Percentiles rank a stretch among this genome's conserved stretches.
Conservation (phyloP, 64 coral and sea anemone genomes). For the Hydrozoanthus tunicans region DNA sequence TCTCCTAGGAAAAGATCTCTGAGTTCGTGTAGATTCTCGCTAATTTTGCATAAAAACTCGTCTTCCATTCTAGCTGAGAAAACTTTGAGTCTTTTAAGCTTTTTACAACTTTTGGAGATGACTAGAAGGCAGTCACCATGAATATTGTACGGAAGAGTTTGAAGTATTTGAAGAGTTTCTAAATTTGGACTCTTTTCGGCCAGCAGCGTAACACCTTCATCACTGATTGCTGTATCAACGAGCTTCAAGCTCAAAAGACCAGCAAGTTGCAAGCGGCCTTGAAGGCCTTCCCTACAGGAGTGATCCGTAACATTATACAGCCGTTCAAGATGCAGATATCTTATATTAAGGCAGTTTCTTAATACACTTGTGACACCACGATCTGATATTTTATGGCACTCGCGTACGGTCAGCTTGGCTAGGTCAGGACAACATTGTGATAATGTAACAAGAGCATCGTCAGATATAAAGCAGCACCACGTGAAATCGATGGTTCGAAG, state of each 20-base stretch:
- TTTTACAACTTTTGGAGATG: constrained; percentile 65
- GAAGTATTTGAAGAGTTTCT: constrained; percentile 48
- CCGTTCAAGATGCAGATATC: constrained; percentile 59
- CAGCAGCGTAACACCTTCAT: constrained; percentile 63
- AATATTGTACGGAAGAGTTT: constrained; percentile 66
- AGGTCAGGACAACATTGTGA: constrained; percentile 59
- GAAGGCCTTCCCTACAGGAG: constrained; percentile 32
- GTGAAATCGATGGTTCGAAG: constrained; percentile 71
- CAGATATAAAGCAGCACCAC: constrained; percentile 85
- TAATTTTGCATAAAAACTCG: constrained; percentile 57
- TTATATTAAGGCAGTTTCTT: constrained; percentile 56
- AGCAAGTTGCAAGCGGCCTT: constrained; percentile 28
- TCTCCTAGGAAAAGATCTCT: constrained; percentile 68
- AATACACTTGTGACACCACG: constrained; percentile 62
- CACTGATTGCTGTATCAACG: constrained; percentile 74
- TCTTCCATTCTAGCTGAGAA: constrained; percentile 79
- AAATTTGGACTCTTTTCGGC: constrained; percentile 71
- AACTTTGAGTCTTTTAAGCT: constrained; percentile 59
- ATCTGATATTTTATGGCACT: constrained; percentile 84
- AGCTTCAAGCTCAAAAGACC: constrained; percentile 56
- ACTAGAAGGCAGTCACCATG: constrained; percentile 57
- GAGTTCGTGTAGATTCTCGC: constrained; percentile 57
- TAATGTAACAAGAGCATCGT: constrained; percentile 62
- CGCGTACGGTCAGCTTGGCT: constrained; percentile 55
- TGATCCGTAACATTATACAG: constrained; percentile 64